Evolutionary conservation across 2,888 invertebrate species (phyloP), one percentile per base, ranked within the genome.

Genomic region (Nemurella pictetii): DNA sequence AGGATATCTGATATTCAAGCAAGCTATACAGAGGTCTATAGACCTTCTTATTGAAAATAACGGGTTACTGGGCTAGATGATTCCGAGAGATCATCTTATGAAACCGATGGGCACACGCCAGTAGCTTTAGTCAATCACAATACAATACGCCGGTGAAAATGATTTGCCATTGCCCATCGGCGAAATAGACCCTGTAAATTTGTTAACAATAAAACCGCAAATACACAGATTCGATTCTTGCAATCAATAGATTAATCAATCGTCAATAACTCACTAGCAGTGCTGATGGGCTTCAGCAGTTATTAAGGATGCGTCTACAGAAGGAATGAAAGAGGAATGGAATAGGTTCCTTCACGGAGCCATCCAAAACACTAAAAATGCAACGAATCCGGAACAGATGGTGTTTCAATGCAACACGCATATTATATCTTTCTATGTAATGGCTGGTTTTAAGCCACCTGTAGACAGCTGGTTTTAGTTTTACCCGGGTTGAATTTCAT

Each of bases 41-140:
- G 27, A 9, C 26, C 75, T 75, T 28, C 28, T 27, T 75, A 75
- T 75, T 75, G 75, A 75, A 75, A 75, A n/a, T 75, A 27, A 75
- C 75, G 28, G 26, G 26, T 75, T n/a, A 55, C 9, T 55, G 55
- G 55, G 55, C 55, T 55, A 55, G 5, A 55, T 55, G 55, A 55
- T 55, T 55, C 55, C 55, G 55, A 55, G 55, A 55, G 55, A 55
- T 55, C 55, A 55, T 55, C 55, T 1, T 20, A 55, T 20, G 12
- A 3, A 55, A 55, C 20, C 20, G 55, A 55, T 55, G 55, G 20
- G 55, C 55, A 55, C 55, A 55, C 55, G 55, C 12, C 55, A 55
- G 55, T 35, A 4, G 35, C 35, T n/a, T n/a, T 35, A 35, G 35
- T 55, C 55, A 55, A 55, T 55, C 55, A 55, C 55, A 55, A 55